phyloP scores from a whole-genome alignment of 2,113 vertebrate species.

The Climacteris rufus region DNA sequence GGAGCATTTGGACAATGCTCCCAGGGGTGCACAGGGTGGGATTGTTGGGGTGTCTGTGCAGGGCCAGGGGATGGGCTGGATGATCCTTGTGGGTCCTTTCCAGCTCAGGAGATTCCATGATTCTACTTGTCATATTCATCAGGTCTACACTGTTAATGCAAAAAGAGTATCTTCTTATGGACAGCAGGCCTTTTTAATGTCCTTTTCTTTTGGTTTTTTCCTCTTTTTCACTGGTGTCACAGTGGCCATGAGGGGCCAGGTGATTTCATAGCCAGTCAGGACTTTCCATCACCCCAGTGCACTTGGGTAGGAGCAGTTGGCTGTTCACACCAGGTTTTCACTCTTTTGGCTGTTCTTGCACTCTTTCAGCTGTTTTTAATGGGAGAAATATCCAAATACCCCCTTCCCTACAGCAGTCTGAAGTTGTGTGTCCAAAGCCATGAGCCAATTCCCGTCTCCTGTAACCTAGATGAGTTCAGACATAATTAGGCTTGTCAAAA shows the following conservation, averaged over 20 bases:
- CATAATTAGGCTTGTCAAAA: not conserved
- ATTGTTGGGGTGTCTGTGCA: not conserved
- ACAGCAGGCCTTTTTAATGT: not conserved
- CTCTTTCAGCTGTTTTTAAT: not conserved
- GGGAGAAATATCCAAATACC: not conserved
- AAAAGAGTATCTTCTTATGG: not conserved
- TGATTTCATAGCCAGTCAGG: not conserved
- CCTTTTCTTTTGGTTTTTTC: too few species aligned
- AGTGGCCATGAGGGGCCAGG: not conserved
- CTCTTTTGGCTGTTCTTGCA: not conserved
- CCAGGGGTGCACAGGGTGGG: not conserved
- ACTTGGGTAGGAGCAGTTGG: not conserved
- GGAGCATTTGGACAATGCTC: fast-evolving
- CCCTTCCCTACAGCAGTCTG: not conserved
- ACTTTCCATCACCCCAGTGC: not conserved
- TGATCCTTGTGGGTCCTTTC: not conserved
- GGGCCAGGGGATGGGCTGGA: not conserved
- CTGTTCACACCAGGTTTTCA: not conserved
- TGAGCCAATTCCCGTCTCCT: not conserved
- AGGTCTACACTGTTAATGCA: not conserved
- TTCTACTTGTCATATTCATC: not conserved
- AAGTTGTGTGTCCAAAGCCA: not conserved
- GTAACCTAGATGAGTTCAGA: not conserved
- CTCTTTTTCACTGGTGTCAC: not conserved
- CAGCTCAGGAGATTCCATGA: fast-evolving